Conservation (phyloP, 2,797 vertebrate species). For the Apodemus agrarius region DNA sequence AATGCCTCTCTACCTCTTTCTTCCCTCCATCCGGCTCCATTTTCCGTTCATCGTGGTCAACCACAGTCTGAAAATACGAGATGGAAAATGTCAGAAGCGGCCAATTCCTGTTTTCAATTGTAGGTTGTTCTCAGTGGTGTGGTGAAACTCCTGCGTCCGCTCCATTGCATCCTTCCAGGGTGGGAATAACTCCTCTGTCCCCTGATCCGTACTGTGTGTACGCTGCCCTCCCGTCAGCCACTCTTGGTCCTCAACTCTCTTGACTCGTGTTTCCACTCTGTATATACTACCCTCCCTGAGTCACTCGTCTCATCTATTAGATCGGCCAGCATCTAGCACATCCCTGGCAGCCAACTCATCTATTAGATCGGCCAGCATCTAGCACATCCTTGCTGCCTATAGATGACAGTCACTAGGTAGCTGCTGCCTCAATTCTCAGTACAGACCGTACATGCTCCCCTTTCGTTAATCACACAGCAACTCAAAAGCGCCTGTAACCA, state of each 20-base stretch:
- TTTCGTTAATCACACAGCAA: too few relatives aligned
- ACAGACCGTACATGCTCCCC: background rate
- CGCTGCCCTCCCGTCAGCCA: background rate
- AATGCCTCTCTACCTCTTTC: background rate
- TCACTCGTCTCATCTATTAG: too few relatives aligned
- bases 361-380: background rate
- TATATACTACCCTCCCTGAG: background rate
- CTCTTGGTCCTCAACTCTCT: background rate
- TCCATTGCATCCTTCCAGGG: too few relatives aligned
- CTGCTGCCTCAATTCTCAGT: background rate
- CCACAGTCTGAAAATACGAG: constrained; percentile 7
- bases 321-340: too few relatives aligned
- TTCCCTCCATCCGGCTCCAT: background rate
- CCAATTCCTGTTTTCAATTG: background rate
- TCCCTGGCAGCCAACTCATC: background rate
- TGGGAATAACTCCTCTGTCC: background rate
- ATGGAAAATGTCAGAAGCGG: constrained; percentile 30
- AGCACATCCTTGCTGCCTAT: background rate
- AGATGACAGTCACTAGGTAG: background rate
- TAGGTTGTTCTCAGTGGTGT: background rate
- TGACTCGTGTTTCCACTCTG: background rate
- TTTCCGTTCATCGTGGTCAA: background rate
- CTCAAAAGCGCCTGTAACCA: background rate
- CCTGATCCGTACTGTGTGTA: background rate
- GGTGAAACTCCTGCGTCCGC: background rate